A percentile compares a stretch with the other conserved stretches of the same genome.
phyloP scores from a whole-genome alignment of 2,113 vertebrate genomes.

The Maccullochella peelii region DNA sequence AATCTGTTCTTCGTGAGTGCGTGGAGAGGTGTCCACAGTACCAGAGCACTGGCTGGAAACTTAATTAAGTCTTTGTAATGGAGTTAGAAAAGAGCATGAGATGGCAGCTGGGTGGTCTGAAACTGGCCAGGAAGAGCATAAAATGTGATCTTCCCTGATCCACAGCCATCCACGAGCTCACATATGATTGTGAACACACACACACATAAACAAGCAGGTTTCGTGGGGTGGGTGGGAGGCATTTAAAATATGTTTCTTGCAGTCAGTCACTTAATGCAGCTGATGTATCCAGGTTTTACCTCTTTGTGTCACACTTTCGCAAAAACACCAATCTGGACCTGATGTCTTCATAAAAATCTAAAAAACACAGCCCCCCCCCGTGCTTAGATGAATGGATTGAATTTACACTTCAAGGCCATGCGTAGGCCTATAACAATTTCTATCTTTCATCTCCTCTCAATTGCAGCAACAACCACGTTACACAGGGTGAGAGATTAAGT shows the following conservation, averaged over 20 bases:
- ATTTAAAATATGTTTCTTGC: slow-evolving; percentile 30
- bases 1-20: background rate
- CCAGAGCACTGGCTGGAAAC: slow-evolving; percentile 19
- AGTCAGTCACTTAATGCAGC: slow-evolving; percentile 34
- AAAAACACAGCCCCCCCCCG: background rate
- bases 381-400: background rate
- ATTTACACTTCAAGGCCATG: slow-evolving; percentile 20
- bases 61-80: slow-evolving; percentile 54
- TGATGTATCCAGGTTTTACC: background rate
- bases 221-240: slow-evolving; percentile 18
- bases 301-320: background rate
- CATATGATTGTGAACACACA: no score
- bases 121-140: slow-evolving; percentile 8
- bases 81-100: slow-evolving; percentile 55
- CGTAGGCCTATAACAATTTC: slow-evolving; percentile 25
- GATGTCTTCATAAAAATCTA: background rate
- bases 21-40: background rate
- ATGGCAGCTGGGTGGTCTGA: slow-evolving; percentile 4
- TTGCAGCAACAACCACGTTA: slow-evolving; percentile 66
- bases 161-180: slow-evolving; percentile 1
- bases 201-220: slow-evolving; percentile 28
- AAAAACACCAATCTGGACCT: slow-evolving; percentile 5
- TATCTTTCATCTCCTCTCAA: slow-evolving; percentile 65
- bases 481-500: slow-evolving; percentile 80
- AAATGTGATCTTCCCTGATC: slow-evolving; percentile 39